Evolutionary conservation across 2,113 vertebrate genomes (phyloP).

Genomic region (Diphyllodes magnificus): DNA sequence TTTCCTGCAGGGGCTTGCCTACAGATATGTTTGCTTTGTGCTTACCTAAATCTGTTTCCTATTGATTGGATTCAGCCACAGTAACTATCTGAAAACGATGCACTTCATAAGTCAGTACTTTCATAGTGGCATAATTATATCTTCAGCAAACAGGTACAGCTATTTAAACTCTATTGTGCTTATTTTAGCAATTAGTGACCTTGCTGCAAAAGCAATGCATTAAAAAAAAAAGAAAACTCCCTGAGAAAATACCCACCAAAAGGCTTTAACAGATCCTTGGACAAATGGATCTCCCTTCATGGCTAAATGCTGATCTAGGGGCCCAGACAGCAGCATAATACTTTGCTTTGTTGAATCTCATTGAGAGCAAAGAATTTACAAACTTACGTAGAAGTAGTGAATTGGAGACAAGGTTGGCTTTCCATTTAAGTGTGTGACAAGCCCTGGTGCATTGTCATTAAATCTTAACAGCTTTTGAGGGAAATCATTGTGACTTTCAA

Average conservation of each 20-base stretch:
- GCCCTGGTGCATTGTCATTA: neutral
- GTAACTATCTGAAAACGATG: neutral
- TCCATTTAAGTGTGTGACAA: neutral
- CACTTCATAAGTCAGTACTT: neutral
- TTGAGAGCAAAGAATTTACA: neutral
- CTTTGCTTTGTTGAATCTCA: neutral
- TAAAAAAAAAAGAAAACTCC: neutral
- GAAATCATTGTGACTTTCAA: neutral
- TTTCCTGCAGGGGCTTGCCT: slow-evolving; percentile 5
- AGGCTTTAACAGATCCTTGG: neutral
- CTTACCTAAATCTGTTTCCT: slow-evolving; percentile 5
- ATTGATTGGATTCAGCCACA: neutral
- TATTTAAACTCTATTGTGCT: neutral
- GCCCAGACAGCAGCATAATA: neutral
- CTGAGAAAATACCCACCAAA: neutral
- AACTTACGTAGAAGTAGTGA: fast-evolving
- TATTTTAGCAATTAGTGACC: neutral
- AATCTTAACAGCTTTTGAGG: neutral
- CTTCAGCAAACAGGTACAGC: neutral
- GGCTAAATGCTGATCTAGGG: neutral
- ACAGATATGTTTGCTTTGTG: neutral
- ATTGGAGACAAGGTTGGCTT: neutral
- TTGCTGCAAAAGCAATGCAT: neutral
- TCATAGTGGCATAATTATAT: neutral
- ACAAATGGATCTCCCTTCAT: neutral